phyloP scores from a whole-genome alignment of 1,140 invertebrate genomes.

The Drosophila lowei region DNA sequence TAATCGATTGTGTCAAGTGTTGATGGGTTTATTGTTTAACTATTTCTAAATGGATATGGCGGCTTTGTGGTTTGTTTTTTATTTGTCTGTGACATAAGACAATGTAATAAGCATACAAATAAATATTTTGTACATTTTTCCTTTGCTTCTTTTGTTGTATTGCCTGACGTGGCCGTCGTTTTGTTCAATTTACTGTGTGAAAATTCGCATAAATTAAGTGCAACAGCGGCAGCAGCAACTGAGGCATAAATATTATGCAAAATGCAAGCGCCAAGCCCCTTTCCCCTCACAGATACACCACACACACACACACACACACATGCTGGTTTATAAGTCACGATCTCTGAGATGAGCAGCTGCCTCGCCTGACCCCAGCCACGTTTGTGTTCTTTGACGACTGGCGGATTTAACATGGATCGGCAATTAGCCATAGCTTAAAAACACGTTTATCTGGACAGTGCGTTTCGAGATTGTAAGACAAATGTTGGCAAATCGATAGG shows the following conservation, averaged over 20 bases:
- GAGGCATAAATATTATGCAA: slow-evolving; percentile 79
- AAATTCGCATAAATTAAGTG: slow-evolving; percentile 77
- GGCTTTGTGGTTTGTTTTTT: slow-evolving; percentile 43
- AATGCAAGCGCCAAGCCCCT: slow-evolving; percentile 56
- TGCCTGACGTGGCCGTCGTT: slow-evolving; percentile 59
- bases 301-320: slow-evolving; percentile 4
- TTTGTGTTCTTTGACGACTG: slow-evolving; percentile 43
- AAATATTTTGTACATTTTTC: slow-evolving; percentile 62
- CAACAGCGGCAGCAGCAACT: slow-evolving; percentile 30
- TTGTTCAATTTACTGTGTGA: slow-evolving; percentile 81
- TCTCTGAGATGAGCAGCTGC: slow-evolving; percentile 57
- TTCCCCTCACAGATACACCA: background rate
- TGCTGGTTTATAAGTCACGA: slow-evolving; percentile 72
- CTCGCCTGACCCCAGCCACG: slow-evolving; percentile 45
- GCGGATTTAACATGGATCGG: slow-evolving; percentile 61
- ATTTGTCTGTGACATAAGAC: slow-evolving; percentile 71
- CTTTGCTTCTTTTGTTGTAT: background rate
- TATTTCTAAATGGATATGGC: slow-evolving; percentile 48
- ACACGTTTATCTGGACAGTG: slow-evolving; percentile 1
- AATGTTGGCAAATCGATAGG: background rate
- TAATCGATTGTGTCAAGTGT: slow-evolving; percentile 79
- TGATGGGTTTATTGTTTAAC: slow-evolving; percentile 73
- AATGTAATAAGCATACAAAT: slow-evolving; percentile 77
- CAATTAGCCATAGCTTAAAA: slow-evolving; percentile 56
- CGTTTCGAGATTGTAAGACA: slow-evolving; percentile 3